Conservation (phyloP, 1,140 invertebrate species). For the Heterodera schachtii region DNA sequence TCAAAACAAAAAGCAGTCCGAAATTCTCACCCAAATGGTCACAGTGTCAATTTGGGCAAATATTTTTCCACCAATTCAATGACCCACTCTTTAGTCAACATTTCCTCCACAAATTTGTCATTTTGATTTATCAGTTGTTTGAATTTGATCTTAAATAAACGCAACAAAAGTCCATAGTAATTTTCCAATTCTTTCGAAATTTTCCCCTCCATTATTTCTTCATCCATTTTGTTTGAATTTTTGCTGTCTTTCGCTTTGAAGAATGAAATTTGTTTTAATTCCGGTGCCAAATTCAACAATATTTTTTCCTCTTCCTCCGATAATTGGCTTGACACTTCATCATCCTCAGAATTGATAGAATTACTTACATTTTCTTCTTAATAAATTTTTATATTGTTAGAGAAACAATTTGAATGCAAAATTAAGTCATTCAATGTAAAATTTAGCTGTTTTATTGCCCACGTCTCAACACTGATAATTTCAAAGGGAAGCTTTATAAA, state of each 20-base stretch:
- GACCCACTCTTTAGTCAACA: background rate
- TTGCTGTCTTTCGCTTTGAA: background rate
- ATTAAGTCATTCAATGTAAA: too few relatives aligned
- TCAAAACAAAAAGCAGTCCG: too few relatives aligned
- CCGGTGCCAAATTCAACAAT: background rate
- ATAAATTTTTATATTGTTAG: too few relatives aligned
- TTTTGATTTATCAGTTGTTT: background rate
- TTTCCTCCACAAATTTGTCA: background rate
- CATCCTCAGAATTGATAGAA: background rate
- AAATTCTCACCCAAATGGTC: too few relatives aligned
- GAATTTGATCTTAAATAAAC: background rate
- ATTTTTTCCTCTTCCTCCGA: background rate
- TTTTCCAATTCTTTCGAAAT: background rate
- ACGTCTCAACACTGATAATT: too few relatives aligned
- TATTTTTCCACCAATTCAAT: background rate
- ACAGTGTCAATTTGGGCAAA: background rate
- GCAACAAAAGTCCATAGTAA: background rate
- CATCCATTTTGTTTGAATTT: background rate
- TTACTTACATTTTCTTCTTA: background rate
- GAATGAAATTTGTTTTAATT: background rate
- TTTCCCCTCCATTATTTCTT: background rate
- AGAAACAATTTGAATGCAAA: too few relatives aligned
- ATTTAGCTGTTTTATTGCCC: too few relatives aligned
- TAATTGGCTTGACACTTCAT: background rate
- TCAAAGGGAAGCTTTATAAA: too few relatives aligned